Conservation (phyloP, 2,113 vertebrate species). For the Opisthocomus hoazin region DNA sequence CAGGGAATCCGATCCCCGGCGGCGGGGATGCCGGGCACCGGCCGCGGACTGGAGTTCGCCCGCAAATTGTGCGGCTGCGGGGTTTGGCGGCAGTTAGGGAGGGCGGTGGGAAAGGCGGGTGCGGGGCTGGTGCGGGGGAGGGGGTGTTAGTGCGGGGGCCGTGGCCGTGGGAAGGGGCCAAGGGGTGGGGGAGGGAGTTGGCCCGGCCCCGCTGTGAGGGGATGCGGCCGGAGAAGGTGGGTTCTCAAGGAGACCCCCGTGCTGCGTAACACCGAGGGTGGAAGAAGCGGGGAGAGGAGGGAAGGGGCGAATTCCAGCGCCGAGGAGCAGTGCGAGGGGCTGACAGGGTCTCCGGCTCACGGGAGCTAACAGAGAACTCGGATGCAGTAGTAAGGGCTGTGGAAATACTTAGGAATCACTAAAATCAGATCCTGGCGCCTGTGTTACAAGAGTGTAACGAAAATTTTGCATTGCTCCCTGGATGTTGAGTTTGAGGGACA, state of each 20-base stretch:
- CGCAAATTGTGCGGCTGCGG: accelerated
- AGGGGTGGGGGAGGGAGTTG: not conserved
- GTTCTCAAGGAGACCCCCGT: not conserved
- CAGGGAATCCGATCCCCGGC: accelerated
- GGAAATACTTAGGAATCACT: not conserved
- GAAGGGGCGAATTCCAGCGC: not conserved
- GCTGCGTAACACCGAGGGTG: not conserved
- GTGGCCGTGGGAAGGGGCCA: not conserved
- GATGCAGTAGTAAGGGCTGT: not conserved
- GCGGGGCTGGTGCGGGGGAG: not conserved
- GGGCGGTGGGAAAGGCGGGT: accelerated
- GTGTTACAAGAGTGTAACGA: not conserved
- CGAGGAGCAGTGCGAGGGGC: not conserved
- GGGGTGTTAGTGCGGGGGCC: not conserved
- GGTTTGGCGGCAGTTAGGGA: not conserved
- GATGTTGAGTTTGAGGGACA: not conserved
- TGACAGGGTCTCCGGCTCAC: accelerated
- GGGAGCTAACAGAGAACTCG: accelerated
- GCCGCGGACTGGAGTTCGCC: not conserved
- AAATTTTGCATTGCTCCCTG: accelerated
- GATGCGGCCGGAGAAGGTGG: accelerated
- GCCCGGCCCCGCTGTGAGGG: accelerated
- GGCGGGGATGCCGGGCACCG: not conserved
- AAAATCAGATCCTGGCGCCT: not conserved
- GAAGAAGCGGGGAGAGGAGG: not conserved